These are phyloP conservation scores for Ochropleura plecta DNA, from an alignment of 2,888 invertebrate genomes.

Conservation along the genomic window DNA sequence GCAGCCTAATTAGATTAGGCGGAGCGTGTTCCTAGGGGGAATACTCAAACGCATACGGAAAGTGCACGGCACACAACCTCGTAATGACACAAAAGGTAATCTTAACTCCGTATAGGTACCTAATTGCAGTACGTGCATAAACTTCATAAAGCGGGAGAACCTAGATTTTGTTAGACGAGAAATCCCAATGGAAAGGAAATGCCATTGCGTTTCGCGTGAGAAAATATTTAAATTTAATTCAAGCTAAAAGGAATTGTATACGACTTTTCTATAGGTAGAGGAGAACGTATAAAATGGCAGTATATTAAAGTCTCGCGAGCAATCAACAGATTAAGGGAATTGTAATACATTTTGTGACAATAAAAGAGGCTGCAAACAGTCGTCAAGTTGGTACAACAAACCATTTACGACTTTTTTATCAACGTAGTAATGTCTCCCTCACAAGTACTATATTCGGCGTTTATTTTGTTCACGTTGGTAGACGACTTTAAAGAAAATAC, in stretches of 20 bases:
- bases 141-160: constrained; percentile 41
- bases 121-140: constrained; percentile 51
- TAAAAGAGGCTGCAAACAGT: constrained; percentile 54
- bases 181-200: constrained; percentile 38
- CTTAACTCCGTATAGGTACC: constrained; percentile 53
- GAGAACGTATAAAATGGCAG: constrained; percentile 48
- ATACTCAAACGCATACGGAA: constrained; percentile 65
- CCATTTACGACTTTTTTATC: constrained; percentile 58
- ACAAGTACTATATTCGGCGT: constrained; percentile 21
- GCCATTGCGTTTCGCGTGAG: constrained; percentile 33
- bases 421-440: constrained; percentile 34
- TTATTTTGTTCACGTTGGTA: constrained; percentile 9
- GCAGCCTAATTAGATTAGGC: constrained; percentile 83
- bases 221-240: constrained; percentile 64
- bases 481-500: background rate
- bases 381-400: constrained; percentile 45
- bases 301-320: constrained; percentile 53
- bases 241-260: constrained; percentile 51
- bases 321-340: constrained; percentile 64
- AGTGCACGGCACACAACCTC: constrained; percentile 66
- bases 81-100: constrained; percentile 69
- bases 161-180: constrained; percentile 44
- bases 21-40: constrained; percentile 71
- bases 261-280: constrained; percentile 19
- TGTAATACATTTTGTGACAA: constrained; percentile 60